Base-by-base conservation (phyloP, 2,113 vertebrate genomes). In the Calypte anna region DNA sequence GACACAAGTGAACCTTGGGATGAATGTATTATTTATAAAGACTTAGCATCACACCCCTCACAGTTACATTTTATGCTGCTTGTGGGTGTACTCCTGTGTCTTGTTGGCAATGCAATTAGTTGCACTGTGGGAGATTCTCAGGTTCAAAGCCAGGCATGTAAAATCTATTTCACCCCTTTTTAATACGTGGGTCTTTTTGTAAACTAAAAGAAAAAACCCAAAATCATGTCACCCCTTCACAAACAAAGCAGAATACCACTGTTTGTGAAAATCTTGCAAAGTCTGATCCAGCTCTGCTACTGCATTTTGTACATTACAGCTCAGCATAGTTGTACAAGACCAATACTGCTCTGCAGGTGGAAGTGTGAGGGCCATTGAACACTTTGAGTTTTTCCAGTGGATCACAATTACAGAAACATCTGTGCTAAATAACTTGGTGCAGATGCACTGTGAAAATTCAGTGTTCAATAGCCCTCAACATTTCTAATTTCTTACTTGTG, bases 91-190 rank as follows among this genome's bases (percentile, higher is more conserved):
- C 94, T 94, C 95, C 96, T 96, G 96, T 51, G 91, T 96, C 95
- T 97, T 91, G 83, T 97, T 97, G 97, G 97, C 92, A 94, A 93
- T 96, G 97, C 96, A 98, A 97, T 98, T 98, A 97, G 97, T 97
- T 97, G 96, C 97, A 95, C 97, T 14, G 79, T 96, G 96, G 97
- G 98, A 97, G 97, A 97, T 92, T 97, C 73, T 38, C 94, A 97
- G 96, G 97, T 98, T 98, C 97, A 98, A 97, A 98, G 98, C 96
- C 83, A 93, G 97, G n/a, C 67, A 93, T 91, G 96, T 95, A 96
- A 96, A 95, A 96, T 95, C 96, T 84, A 95, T 96, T 95, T 97
- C 94, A 93, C 82, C 92, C 90, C 94, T 93, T 96, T 95, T 93
- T 95, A 96, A 96, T 96, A 95, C 28, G 82, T 86, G 74, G 96